Evolutionary conservation across 1,140 invertebrate species (phyloP), one percentile per base, ranked within the genome.

Genomic region (Druon quercuslanigerum): DNA sequence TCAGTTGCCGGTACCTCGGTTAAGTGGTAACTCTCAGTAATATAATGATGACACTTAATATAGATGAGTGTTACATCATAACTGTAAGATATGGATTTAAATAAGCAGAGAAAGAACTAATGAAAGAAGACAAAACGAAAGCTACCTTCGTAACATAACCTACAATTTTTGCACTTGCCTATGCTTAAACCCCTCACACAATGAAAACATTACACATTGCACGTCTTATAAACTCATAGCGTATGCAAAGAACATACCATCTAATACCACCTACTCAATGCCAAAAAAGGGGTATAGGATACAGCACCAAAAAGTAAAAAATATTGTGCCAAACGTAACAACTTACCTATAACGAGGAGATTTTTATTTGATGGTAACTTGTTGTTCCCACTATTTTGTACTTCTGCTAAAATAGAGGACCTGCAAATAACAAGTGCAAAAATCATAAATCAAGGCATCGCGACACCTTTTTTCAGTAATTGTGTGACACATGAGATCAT

Each of bases 331-430:
- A 13, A n/a, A 9, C 8, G 1, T 66, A 40, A 1, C 25, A 5
- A 81, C 90, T 92, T 90, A 95, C 94, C 97, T 92, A 98, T 92
- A 80, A 98, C 97, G 89, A 98, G 92, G 81, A 99, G 94, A 91
- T 96, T 96, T 93, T 98, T 98, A 87, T 96, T 97, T 79, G 97
- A 96, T 85, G 97, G 96, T 91, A 98, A 93, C 93, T 98, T 98
- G 85, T 96, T 97, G 92, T 95, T 97, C 83, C 97, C 96, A 92
- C 96, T 96, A 88, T 97, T 97, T 93, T 98, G 97, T 85, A 99
- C 97, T 92, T 98, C 97, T 86, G 96, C 95, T 90, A 99, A 93
- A 88, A 98, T 98, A 82, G 96, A 95, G 82, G 97, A 97, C 97
- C 97, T 98, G 91, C 77, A 93, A 93, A 84, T 50, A 51, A 70